Conservation (phyloP, 2,888 invertebrate species). For the Chrysolina haemoptera region DNA sequence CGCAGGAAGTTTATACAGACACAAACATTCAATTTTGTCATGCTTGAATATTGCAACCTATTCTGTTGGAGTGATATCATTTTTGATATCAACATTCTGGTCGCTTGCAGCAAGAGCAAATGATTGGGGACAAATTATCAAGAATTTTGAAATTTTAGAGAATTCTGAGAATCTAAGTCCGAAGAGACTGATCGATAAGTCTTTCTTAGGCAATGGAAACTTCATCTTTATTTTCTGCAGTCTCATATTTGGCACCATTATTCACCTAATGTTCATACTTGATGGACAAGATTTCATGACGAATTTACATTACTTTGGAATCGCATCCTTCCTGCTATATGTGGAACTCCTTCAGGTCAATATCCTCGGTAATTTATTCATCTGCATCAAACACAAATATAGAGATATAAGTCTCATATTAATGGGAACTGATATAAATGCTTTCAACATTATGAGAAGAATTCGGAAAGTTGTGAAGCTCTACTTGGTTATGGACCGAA, state of each 20-base stretch:
- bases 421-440: background rate
- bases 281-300: background rate
- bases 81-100: background rate
- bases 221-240: background rate
- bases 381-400: constrained; percentile 15
- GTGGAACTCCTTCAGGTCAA: background rate
- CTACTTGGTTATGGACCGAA: constrained; percentile 4
- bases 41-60: background rate
- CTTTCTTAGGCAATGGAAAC: background rate
- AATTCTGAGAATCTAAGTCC: background rate
- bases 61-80: background rate
- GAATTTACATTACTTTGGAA: background rate
- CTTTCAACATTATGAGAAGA: constrained; percentile 2
- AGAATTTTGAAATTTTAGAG: background rate
- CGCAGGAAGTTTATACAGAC: background rate
- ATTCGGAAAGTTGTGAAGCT: constrained; percentile 4
- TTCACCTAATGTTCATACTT: background rate
- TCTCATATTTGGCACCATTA: background rate
- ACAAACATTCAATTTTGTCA: background rate
- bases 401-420: constrained; percentile 2
- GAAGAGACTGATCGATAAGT: background rate
- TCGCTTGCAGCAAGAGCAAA: background rate
- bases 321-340: background rate
- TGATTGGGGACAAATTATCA: background rate
- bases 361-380: background rate